A percentile compares a stretch with the other conserved stretches of the same genome.
Conservation (phyloP, 2,797 vertebrate genomes). For the Enteromius trimaculatus region DNA sequence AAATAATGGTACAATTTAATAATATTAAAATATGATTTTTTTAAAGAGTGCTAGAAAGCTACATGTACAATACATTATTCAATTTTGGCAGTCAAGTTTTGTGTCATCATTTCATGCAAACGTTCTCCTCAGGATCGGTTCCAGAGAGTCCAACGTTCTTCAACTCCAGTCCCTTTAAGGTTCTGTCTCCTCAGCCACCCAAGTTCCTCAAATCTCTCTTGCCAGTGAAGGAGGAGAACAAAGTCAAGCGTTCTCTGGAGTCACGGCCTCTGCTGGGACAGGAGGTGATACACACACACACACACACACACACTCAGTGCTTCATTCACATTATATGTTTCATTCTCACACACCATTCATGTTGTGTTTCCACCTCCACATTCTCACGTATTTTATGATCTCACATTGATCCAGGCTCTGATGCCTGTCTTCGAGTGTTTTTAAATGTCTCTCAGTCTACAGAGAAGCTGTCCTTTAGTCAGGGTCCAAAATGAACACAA, state of each 20-base stretch:
- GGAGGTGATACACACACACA: conserved; percentile 79
- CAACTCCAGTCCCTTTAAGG: conserved; percentile 91
- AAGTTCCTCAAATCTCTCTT: conserved; percentile 97
- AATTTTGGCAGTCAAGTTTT: not conserved
- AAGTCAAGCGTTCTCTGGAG: conserved; percentile 85
- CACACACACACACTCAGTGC: conserved; percentile 18
- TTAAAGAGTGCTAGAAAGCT: no score
- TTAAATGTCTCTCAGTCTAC: not conserved
- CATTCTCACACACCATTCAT: conserved; percentile 7
- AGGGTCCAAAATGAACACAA: not conserved
- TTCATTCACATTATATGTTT: not conserved
- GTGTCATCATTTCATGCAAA: not conserved
- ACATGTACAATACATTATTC: no score
- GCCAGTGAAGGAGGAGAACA: conserved; percentile 94
- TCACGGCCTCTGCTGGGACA: conserved; percentile 90
- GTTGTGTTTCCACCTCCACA: not conserved
- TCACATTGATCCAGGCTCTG: conserved; percentile 1
- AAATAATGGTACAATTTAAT: no score
- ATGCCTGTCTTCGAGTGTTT: not conserved
- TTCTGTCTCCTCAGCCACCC: conserved; percentile 91
- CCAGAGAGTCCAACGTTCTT: conserved; percentile 87
- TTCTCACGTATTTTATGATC: not conserved
- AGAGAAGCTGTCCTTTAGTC: not conserved
- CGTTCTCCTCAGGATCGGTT: conserved; percentile 72
- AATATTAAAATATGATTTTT: no score